These are phyloP conservation scores for Oxystoma pomonae DNA, from an alignment of 2,888 invertebrate species.

Conservation along the genomic window DNA sequence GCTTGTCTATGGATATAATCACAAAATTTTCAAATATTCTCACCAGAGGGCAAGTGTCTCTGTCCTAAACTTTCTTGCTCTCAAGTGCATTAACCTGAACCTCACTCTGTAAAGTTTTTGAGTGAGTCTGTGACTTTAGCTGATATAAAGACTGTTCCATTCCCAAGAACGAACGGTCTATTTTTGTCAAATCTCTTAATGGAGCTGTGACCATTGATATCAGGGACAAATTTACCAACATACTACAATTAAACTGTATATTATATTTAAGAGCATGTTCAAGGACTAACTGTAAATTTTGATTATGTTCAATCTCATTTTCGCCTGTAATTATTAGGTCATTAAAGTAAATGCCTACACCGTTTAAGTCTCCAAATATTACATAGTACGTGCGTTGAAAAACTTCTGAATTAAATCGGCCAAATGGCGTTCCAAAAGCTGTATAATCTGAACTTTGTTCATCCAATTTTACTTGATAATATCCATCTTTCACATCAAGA, in stretches of 20 bases:
- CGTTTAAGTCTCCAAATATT: conserved; percentile 21
- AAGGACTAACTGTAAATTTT: conserved; percentile 18
- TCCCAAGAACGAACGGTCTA: conserved; percentile 22
- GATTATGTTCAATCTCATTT: conserved; percentile 15
- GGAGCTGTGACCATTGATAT: conserved; percentile 27
- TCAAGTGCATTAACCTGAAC: background rate
- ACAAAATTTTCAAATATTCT: background rate
- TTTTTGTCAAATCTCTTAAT: conserved; percentile 25
- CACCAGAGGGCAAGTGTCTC: background rate
- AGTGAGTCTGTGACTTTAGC: conserved; percentile 20
- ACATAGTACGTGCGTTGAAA: conserved; percentile 22
- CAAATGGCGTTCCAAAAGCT: conserved; percentile 1
- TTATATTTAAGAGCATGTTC: conserved; percentile 22
- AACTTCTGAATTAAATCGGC: conserved; percentile 12
- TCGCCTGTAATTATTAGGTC: conserved; percentile 18
- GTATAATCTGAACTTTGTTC: conserved; percentile 1
- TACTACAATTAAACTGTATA: conserved; percentile 23
- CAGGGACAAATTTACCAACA: conserved; percentile 27
- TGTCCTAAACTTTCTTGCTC: background rate
- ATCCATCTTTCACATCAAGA: conserved; percentile 26
- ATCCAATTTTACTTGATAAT: conserved; percentile 11
- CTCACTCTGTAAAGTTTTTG: background rate
- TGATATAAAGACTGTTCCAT: conserved; percentile 24
- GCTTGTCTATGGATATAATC: background rate
- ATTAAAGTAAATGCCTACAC: conserved; percentile 19